phyloP scores from a whole-genome alignment of 53 echinoderm and acorn worm species.

The Henricia sp. region DNA sequence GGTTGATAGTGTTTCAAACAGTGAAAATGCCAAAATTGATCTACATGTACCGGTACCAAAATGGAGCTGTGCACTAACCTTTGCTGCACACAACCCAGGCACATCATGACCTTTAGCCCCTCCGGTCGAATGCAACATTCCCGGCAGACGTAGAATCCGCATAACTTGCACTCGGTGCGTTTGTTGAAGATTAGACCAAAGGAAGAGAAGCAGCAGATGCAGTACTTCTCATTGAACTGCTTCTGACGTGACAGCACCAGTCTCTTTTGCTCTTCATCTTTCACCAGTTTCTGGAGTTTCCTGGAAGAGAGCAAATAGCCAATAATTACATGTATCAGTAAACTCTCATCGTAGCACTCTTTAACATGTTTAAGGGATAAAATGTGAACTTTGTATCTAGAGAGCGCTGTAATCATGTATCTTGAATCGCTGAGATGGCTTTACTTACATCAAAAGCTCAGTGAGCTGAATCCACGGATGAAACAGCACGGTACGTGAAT shows the following conservation, averaged over 20 bases:
- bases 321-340: neutral
- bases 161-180: constrained; percentile 75
- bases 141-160: constrained; percentile 91
- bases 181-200: constrained; percentile 98
- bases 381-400: too few relatives aligned
- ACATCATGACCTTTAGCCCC: constrained; percentile 49
- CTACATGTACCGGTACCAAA: too few relatives aligned
- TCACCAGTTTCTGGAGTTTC: constrained; percentile 82
- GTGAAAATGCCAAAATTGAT: too few relatives aligned
- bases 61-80: constrained; percentile 66
- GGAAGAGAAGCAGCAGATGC: constrained; percentile 97
- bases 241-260: constrained; percentile 94
- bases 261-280: constrained; percentile 94
- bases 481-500: too few relatives aligned
- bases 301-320: constrained; percentile 46
- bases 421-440: too few relatives aligned
- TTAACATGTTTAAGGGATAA: too few relatives aligned
- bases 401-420: too few relatives aligned
- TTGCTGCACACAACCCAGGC: constrained; percentile 83
- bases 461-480: too few relatives aligned
- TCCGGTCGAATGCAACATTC: constrained; percentile 77
- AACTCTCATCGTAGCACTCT: neutral
- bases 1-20: too few relatives aligned
- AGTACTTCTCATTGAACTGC: constrained; percentile 94
- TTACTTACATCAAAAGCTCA: too few relatives aligned